These are phyloP conservation scores for Pundamilia nyererei DNA, from an alignment of 2,113 vertebrate genomes.

Conservation along the genomic window DNA sequence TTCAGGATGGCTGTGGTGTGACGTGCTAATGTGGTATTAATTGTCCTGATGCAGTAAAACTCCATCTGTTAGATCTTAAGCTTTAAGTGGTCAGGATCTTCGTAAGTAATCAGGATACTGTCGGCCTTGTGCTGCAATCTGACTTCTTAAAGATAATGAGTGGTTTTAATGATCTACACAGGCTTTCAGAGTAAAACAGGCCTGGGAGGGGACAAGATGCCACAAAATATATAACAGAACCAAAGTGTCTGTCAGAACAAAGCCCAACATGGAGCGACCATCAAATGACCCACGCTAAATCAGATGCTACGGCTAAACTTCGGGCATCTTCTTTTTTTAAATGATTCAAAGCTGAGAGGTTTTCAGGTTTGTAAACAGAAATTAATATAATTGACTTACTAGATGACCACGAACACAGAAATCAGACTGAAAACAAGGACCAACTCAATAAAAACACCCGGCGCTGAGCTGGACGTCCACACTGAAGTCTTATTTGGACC, in stretches of 20 bases:
- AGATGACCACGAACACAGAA: fast-evolving
- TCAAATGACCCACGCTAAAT: fast-evolving
- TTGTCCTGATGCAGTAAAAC: background rate
- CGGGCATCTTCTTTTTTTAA: fast-evolving
- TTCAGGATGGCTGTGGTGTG: background rate
- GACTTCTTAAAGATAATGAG: background rate
- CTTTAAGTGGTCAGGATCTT: background rate
- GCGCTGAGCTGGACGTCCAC: fast-evolving
- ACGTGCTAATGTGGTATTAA: background rate
- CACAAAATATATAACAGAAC: background rate
- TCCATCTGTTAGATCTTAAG: background rate
- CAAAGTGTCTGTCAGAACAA: background rate
- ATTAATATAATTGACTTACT: background rate
- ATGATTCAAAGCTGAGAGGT: background rate
- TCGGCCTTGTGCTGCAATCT: background rate
- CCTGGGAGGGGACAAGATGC: background rate
- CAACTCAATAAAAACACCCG: background rate
- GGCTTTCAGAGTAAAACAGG: background rate
- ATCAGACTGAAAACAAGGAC: background rate
- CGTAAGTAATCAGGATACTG: background rate
- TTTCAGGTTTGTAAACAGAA: background rate
- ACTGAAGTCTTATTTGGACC: background rate
- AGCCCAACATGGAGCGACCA: background rate
- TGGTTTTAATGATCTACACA: background rate
- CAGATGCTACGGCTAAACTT: background rate